Base-by-base conservation (phyloP, 2,888 invertebrate genomes). In the Campaea margaritaria region DNA sequence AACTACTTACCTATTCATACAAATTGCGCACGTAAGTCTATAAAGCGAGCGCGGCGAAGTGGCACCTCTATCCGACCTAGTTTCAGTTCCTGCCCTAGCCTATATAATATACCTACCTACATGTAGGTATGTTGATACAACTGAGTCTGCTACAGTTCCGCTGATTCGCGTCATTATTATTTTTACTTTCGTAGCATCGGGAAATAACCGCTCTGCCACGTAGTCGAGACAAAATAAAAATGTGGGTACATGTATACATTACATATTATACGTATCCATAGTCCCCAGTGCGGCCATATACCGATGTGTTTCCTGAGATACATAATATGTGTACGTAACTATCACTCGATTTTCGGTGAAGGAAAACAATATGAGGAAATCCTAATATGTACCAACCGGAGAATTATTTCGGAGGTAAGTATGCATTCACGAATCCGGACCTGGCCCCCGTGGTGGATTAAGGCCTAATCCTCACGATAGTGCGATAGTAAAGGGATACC, bases 51-150 rank as follows among this genome's bases (percentile, higher is more conserved):
- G 62, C 64, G 71, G 61, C 56, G 60, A 67, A 64, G 68, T 67
- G 66, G 67, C 73, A 71, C 72, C 21, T 21, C 72, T 75, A 60
- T 65, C 75, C 76, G 82, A 82, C 83, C 83, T 74, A 21, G 21
- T 21, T 21, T 21, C 21, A 82, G 69, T 82, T 82, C 65, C 67
- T 51, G 54, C 63, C 62, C 70, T 72, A 72, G 69, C 74, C 74
- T 66, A 75, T 75, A 60, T 68, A 76, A 21, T 21, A 21, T 21
- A n/a, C n/a, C n/a, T n/a, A n/a, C n/a, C 21, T 21, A 21, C 21
- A 21, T 21, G 21, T 21, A 21, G 2, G 21, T 21, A n/a, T 21
- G 21, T 21, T 70, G 62, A 70, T 71, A 70, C 73, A 70, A 72
- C 67, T 72, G 67, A 69, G 67, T 51, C 36, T 55, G 48, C 50